phyloP scores from a whole-genome alignment of 2,888 invertebrate genomes.

The Vandiemenella viatica region DNA sequence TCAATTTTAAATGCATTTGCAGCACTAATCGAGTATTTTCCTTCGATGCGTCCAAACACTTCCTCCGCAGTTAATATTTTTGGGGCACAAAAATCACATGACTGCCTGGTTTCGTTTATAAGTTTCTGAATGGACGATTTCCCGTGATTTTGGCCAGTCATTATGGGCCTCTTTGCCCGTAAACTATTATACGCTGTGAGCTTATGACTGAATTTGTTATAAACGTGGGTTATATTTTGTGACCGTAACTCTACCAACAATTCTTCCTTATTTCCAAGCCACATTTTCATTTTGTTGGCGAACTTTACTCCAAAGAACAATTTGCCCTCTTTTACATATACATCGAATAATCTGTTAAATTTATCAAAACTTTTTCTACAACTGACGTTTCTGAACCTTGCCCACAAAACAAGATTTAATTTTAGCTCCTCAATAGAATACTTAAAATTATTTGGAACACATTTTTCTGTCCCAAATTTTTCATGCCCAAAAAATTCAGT shows the following conservation, averaged over 20 bases:
- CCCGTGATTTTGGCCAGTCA: not conserved
- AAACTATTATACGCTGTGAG: not conserved
- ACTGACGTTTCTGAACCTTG: too few species aligned
- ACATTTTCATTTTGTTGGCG: not conserved
- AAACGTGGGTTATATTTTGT: not conserved
- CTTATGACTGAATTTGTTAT: not conserved
- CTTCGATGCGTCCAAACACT: constrained; percentile 21
- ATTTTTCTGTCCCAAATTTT: too few species aligned
- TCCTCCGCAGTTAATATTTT: not conserved
- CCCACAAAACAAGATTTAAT: too few species aligned
- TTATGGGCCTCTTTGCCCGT: not conserved
- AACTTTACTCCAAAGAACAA: not conserved
- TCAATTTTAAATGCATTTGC: constrained; percentile 31
- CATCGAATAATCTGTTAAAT: not conserved
- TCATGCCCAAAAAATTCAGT: too few species aligned
- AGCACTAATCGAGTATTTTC: constrained; percentile 25
- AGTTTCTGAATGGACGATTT: not conserved
- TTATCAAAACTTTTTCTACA: not conserved
- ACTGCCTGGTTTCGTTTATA: not conserved
- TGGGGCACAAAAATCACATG: not conserved
- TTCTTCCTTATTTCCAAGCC: not conserved
- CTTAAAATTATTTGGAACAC: too few species aligned
- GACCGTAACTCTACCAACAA: too few species aligned
- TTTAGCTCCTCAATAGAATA: too few species aligned
- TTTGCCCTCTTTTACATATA: not conserved